These are phyloP conservation scores for Trachelus iudaicus DNA, from an alignment of 2,888 invertebrate species.

Conservation along the genomic window DNA sequence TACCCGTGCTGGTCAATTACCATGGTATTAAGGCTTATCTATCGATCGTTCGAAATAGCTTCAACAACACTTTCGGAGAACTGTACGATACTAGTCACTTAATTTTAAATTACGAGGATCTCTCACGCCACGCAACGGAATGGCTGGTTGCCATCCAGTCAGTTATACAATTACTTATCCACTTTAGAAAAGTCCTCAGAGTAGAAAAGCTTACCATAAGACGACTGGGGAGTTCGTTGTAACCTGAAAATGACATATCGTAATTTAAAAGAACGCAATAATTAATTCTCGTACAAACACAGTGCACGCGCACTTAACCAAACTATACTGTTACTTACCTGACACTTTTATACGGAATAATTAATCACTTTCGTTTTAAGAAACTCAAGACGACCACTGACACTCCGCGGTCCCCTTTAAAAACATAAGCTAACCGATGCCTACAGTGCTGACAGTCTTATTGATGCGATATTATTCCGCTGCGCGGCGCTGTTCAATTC, in stretches of 20 bases:
- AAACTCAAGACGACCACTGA: background rate
- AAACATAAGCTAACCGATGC: background rate
- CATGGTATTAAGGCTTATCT: conserved; percentile 35
- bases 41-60: background rate
- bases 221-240: background rate
- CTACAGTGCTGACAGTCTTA: background rate
- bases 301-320: background rate
- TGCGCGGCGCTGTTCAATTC: background rate
- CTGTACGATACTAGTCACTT: background rate
- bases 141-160: background rate
- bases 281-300: background rate
- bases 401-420: background rate
- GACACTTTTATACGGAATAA: background rate
- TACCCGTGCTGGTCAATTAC: conserved; percentile 46
- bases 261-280: background rate
- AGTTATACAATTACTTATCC: background rate
- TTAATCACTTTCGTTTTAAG: background rate
- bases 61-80: background rate
- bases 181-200: background rate
- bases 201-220: background rate
- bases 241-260: background rate
- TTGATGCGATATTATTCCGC: background rate
- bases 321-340: background rate
- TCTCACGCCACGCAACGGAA: conserved; percentile 38
- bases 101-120: conserved; percentile 36